These are phyloP conservation scores for Tetanocera ferruginea DNA, from an alignment of 2,888 invertebrate genomes.

Conservation along the genomic window DNA sequence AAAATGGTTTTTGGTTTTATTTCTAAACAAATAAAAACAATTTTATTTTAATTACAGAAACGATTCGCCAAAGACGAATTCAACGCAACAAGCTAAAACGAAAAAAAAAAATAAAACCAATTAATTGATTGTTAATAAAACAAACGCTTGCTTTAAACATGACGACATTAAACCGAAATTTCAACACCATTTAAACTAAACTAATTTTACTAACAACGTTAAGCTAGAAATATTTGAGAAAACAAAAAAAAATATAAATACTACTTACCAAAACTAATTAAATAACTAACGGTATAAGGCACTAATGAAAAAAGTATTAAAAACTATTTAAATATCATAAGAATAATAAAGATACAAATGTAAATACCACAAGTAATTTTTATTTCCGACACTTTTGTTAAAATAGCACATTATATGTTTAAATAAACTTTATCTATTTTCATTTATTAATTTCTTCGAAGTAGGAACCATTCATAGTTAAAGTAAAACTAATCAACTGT, in stretches of 20 bases:
- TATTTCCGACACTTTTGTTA: background rate
- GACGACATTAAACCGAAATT: constrained; percentile 32
- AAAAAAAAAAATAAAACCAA: constrained; percentile 49
- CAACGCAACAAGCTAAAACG: constrained; percentile 55
- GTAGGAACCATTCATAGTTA: too few species aligned
- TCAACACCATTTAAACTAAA: constrained; percentile 15
- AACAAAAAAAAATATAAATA: background rate
- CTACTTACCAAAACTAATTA: constrained; percentile 4
- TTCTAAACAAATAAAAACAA: constrained; percentile 45
- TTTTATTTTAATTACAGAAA: constrained; percentile 70
- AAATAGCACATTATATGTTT: background rate
- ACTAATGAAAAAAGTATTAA: too few species aligned
- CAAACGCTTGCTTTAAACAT: constrained; percentile 32
- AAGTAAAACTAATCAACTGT: too few species aligned
- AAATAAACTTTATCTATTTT: background rate
- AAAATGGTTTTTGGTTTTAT: constrained; percentile 55
- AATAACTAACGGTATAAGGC: background rate
- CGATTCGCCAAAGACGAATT: constrained; percentile 70
- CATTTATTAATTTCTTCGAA: too few species aligned
- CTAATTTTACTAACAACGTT: constrained; percentile 26
- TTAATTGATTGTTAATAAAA: constrained; percentile 28
- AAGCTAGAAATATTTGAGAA: background rate
- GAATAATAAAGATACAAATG: too few species aligned
- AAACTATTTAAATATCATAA: too few species aligned
- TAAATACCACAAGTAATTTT: too few species aligned